Conservation (phyloP, 2,797 vertebrate species). For the Champsocephalus gunnari region DNA sequence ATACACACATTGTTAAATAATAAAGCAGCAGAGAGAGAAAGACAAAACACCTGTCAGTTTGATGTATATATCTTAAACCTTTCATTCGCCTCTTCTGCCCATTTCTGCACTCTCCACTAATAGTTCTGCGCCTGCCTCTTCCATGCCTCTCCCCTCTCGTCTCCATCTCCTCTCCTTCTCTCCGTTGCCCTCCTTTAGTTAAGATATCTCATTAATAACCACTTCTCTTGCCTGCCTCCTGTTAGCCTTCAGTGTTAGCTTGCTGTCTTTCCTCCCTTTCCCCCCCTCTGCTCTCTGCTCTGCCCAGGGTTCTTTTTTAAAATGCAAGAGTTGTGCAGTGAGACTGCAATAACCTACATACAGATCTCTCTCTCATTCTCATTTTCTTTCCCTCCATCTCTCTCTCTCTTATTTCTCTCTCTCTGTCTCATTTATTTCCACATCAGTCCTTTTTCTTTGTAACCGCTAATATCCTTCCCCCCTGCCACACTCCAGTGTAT, state of each 20-base stretch:
- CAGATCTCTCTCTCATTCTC: conserved; percentile 51
- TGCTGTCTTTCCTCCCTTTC: conserved; percentile 49
- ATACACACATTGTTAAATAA: too few species aligned
- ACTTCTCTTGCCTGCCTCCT: conserved; percentile 69
- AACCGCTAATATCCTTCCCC: conserved; percentile 15
- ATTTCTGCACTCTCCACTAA: conserved; percentile 11
- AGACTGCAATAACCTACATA: conserved; percentile 83
- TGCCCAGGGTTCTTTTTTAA: conserved; percentile 81
- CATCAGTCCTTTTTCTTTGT: conserved; percentile 33
- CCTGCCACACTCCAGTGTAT: conserved; percentile 27
- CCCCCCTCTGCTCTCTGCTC: conserved; percentile 68
- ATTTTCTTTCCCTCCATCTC: conserved; percentile 22
- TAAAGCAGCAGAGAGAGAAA: background rate
- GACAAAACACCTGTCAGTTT: conserved; percentile 8
- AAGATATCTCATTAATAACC: conserved; percentile 80
- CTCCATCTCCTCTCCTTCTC: conserved; percentile 45
- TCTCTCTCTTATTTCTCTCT: conserved; percentile 14
- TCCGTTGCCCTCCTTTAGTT: conserved; percentile 69
- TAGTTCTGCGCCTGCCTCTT: conserved; percentile 19
- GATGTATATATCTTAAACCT: conserved; percentile 36
- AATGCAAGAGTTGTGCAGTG: conserved; percentile 81
- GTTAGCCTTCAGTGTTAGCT: conserved; percentile 79
- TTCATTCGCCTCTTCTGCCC: conserved; percentile 34
- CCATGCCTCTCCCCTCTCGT: conserved; percentile 32
- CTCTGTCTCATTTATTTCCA: conserved; percentile 35